phyloP scores from a whole-genome alignment of 2,888 invertebrate genomes.

The Xylocampa areola region DNA sequence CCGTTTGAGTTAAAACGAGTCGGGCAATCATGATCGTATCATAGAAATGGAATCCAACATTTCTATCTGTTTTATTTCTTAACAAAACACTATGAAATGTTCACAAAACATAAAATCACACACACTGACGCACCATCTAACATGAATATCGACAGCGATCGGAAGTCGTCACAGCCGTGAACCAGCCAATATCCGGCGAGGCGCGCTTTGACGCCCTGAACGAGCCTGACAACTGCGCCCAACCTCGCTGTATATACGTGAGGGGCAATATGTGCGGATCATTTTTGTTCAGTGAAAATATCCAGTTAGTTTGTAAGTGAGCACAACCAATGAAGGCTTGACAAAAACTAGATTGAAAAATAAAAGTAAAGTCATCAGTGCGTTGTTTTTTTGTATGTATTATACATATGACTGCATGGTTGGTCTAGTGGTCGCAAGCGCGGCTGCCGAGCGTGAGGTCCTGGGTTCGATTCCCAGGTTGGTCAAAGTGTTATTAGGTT shows the following conservation, averaged over 20 bases:
- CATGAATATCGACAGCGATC: constrained; percentile 56
- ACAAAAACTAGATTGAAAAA: no score
- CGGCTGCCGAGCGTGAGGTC: no score
- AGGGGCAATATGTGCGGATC: constrained; percentile 3
- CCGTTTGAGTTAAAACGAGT: no score
- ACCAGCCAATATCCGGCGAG: constrained; percentile 74
- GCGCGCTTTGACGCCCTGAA: constrained; percentile 60
- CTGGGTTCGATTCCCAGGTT: no score
- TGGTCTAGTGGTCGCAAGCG: no score
- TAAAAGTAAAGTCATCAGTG: no score
- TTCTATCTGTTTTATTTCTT: no score
- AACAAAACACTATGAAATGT: no score
- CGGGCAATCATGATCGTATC: no score
- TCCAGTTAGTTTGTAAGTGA: background rate
- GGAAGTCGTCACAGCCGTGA: constrained; percentile 75
- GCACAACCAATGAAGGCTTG: background rate
- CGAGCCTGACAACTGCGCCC: constrained; percentile 55
- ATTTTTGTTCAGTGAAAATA: background rate
- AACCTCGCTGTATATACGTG: constrained; percentile 12
- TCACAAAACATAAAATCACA: constrained; percentile 38
- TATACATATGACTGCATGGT: no score
- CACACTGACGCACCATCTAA: constrained; percentile 14
- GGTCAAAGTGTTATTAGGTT: no score
- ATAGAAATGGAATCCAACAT: background rate
- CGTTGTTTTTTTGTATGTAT: no score